Percentiles rank a stretch among this genome's conserved stretches.
These are phyloP conservation scores for Peribatodes rhomboidaria DNA, from an alignment of 2,888 invertebrate genomes.

Conservation along the genomic window DNA sequence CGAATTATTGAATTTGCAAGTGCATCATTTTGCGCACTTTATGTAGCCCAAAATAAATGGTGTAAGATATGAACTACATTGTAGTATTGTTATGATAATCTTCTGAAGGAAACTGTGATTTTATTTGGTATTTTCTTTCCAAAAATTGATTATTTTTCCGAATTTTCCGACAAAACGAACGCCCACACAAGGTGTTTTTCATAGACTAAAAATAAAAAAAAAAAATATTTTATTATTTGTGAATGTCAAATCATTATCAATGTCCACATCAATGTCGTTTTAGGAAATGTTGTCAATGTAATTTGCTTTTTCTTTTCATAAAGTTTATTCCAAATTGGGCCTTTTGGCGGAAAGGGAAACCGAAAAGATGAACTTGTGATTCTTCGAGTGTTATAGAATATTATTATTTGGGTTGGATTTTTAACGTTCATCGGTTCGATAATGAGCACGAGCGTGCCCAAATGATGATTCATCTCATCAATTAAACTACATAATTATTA, in stretches of 20 bases:
- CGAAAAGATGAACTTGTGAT: no score
- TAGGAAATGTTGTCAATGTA: no score
- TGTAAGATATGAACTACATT: constrained; percentile 15
- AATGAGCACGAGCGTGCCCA: no score
- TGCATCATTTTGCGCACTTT: constrained; percentile 3
- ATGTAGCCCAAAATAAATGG: background rate
- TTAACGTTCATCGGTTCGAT: no score
- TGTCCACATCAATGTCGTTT: background rate
- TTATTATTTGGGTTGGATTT: no score
- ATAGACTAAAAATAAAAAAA: constrained; percentile 10
- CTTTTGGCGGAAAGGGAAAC: no score
- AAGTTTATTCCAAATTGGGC: no score
- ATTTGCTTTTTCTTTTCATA: no score
- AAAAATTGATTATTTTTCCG: constrained; percentile 45
- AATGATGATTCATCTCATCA: no score
- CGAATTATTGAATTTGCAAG: constrained; percentile 22
- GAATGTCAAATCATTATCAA: background rate
- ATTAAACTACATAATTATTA: no score
- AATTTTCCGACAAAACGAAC: constrained; percentile 41
- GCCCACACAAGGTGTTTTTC: constrained; percentile 37
- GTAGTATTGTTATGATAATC: background rate
- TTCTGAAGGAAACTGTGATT: constrained; percentile 7
- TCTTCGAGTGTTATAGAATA: no score
- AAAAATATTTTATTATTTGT: background rate
- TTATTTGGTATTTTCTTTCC: constrained; percentile 22